Conservation (phyloP, 2,797 vertebrate genomes). For the Hephaestus fuliginosus region DNA sequence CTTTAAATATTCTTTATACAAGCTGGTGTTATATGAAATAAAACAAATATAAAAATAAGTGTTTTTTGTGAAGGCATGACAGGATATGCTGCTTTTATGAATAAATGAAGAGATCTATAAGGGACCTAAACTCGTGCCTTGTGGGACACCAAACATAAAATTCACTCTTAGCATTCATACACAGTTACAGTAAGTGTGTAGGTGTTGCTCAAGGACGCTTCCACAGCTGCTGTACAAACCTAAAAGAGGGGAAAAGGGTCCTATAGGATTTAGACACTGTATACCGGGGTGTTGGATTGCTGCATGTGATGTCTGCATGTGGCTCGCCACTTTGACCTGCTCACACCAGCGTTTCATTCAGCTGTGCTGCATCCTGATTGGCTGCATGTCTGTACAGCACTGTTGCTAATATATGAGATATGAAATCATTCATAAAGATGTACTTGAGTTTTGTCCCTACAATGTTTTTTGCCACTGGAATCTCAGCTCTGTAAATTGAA, state of each 20-base stretch:
- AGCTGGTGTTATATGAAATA: not conserved
- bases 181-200: not conserved
- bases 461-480: not conserved
- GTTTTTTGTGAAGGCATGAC: not conserved
- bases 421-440: slow-evolving; percentile 9
- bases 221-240: not conserved
- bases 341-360: slow-evolving; percentile 15
- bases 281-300: slow-evolving; percentile 37
- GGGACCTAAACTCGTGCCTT: slow-evolving; percentile 12
- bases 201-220: not conserved
- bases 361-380: slow-evolving; percentile 44
- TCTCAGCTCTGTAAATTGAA: not conserved
- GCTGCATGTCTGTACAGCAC: slow-evolving; percentile 56
- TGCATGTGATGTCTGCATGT: slow-evolving; percentile 65
- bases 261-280: not conserved
- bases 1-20: not conserved
- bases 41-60: too few relatives aligned
- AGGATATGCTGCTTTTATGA: not conserved
- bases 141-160: not conserved
- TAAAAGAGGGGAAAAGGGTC: not conserved
- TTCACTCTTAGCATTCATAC: not conserved
- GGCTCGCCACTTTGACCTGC: slow-evolving; percentile 49
- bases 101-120: not conserved
- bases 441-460: not conserved
- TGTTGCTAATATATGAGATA: not conserved